Conservation (phyloP, 2,888 invertebrate species). For the Hirtodrosophila duncani region DNA sequence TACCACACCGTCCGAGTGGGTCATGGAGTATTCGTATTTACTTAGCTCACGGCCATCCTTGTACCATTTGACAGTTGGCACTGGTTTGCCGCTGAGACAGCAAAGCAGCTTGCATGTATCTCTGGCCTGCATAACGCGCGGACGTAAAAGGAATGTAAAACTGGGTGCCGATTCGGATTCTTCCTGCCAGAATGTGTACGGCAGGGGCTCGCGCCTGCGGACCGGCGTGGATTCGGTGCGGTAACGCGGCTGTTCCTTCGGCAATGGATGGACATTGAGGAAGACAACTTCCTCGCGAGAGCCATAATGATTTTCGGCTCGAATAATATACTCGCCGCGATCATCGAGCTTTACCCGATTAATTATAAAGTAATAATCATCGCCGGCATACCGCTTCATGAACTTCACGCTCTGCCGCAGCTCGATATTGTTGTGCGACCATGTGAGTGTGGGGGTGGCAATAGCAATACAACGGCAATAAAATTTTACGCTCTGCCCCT, state of each 20-base stretch:
- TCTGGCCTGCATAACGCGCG: conserved; percentile 97
- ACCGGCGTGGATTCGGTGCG: conserved; percentile 85
- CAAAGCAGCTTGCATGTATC: conserved; percentile 98
- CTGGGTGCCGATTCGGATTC: conserved; percentile 94
- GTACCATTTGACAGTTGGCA: conserved; percentile 94
- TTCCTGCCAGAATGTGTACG: conserved; percentile 94
- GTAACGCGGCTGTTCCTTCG: conserved; percentile 77
- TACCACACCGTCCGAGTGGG: conserved; percentile 95
- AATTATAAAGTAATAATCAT: conserved; percentile 98
- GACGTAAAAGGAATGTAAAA: conserved; percentile 98
- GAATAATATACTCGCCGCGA: conserved; percentile 97
- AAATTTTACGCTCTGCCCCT: conserved; percentile 98
- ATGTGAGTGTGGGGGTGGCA: conserved; percentile 95
- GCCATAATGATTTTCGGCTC: conserved; percentile 97
- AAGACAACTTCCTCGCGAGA: conserved; percentile 97
- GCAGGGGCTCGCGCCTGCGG: conserved; percentile 88
- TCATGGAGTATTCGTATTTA: conserved; percentile 93
- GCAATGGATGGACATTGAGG: conserved; percentile 92
- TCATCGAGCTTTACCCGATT: conserved; percentile 97
- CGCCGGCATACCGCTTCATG: conserved; percentile 98
- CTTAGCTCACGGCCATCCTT: conserved; percentile 95
- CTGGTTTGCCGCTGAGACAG: conserved; percentile 96
- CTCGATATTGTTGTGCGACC: conserved; percentile 96
- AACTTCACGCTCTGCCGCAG: conserved; percentile 98
- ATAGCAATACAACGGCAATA: conserved; percentile 97